phyloP scores from a whole-genome alignment of 2,888 invertebrate species.

The Andrena praecox region DNA sequence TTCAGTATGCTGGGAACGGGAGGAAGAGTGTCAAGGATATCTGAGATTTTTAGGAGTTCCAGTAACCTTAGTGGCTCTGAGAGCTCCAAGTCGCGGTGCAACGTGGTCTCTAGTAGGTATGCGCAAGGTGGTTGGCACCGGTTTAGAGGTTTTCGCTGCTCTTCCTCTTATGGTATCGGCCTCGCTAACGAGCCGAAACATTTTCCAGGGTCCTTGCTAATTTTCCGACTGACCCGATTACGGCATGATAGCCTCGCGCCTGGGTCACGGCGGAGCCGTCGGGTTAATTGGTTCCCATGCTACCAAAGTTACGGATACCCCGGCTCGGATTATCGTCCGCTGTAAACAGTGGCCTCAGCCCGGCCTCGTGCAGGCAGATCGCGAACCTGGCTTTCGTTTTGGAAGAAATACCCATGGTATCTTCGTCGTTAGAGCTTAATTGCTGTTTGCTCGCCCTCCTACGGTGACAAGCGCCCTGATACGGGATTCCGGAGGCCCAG shows the following conservation, averaged over 20 bases:
- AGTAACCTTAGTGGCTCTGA: background rate
- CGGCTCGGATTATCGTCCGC: constrained; percentile 57
- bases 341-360: constrained; percentile 56
- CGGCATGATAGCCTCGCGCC: constrained; percentile 49
- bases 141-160: constrained; percentile 22
- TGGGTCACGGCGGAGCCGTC: constrained; percentile 42
- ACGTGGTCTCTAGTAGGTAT: constrained; percentile 33
- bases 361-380: constrained; percentile 24
- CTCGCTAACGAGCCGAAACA: constrained; percentile 63
- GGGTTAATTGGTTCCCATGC: constrained; percentile 73
- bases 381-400: constrained; percentile 15
- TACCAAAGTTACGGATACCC: constrained; percentile 64
- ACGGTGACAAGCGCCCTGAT: background rate
- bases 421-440: constrained; percentile 55
- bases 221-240: constrained; percentile 68
- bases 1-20: background rate
- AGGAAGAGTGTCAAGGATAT: background rate
- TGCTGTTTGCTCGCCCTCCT: constrained; percentile 46
- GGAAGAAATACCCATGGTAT: constrained; percentile 1
- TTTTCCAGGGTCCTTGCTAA: constrained; percentile 63
- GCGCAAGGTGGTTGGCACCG: constrained; percentile 9
- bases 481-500: background rate
- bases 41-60: background rate
- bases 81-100: background rate
- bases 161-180: constrained; percentile 13